phyloP scores from a whole-genome alignment of 2,888 invertebrate species.

The Geophilus truncorum region DNA sequence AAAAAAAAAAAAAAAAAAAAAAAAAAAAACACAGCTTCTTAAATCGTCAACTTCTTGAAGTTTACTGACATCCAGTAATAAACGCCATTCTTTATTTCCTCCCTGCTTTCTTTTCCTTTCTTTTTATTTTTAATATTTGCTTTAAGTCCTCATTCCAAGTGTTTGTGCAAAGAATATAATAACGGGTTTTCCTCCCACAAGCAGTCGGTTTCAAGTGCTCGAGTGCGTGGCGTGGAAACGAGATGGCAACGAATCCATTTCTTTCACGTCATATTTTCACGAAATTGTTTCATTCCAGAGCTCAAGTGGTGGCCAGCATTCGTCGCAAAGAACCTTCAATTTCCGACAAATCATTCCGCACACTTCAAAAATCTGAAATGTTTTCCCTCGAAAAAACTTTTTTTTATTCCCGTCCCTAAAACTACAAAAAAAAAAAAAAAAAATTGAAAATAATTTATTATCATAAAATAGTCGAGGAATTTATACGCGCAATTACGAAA shows the following conservation, averaged over 20 bases:
- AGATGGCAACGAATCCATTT: conserved; percentile 4
- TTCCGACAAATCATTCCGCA: neutral
- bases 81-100: no score
- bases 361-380: neutral
- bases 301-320: neutral
- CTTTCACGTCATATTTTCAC: conserved; percentile 25
- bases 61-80: no score
- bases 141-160: neutral
- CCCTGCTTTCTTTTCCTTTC: neutral
- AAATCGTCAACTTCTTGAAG: no score
- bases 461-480: neutral
- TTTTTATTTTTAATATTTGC: neutral
- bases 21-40: no score
- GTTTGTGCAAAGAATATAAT: neutral
- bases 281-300: conserved; percentile 20
- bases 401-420: neutral
- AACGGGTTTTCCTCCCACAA: neutral
- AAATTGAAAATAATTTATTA: neutral
- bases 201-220: conserved; percentile 8
- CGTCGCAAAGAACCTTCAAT: neutral
- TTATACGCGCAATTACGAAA: neutral
- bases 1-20: no score
- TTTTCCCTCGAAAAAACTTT: no score
- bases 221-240: neutral
- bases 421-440: no score